phyloP scores from a whole-genome alignment of 2,797 vertebrate species.

The Philypnodon macrostomus region DNA sequence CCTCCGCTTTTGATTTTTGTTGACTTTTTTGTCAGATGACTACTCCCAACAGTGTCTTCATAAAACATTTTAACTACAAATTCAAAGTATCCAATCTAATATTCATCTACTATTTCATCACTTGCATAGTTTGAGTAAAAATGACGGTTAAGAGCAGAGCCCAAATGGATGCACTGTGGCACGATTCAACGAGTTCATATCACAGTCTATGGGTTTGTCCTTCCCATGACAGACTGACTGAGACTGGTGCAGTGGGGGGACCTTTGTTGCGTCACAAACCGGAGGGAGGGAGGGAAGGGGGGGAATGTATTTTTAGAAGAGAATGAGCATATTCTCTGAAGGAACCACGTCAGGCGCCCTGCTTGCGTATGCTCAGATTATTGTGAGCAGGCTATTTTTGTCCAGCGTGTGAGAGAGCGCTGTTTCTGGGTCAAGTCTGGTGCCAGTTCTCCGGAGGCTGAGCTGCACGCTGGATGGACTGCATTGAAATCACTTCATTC shows the following conservation, averaged over 20 bases:
- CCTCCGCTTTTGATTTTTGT: too few species aligned
- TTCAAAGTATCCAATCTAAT: too few species aligned
- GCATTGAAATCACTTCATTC: constrained; percentile 23
- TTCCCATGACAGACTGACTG: constrained; percentile 32
- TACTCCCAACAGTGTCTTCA: too few species aligned
- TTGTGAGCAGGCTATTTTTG: constrained; percentile 75
- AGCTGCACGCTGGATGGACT: constrained; percentile 21
- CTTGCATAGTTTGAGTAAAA: too few species aligned
- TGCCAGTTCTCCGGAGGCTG: constrained; percentile 53
- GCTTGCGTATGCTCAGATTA: constrained; percentile 75
- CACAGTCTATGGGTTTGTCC: too few species aligned
- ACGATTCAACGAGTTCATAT: too few species aligned
- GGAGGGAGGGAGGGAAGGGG: constrained; percentile 47
- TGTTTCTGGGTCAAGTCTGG: constrained; percentile 71
- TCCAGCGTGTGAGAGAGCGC: constrained; percentile 44
- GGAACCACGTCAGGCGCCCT: constrained; percentile 65
- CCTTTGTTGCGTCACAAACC: constrained; percentile 65
- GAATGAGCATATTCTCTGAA: constrained; percentile 72
- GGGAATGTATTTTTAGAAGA: constrained; percentile 70
- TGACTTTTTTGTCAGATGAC: too few species aligned
- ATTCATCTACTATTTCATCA: too few species aligned
- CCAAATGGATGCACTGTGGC: too few species aligned
- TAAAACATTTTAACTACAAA: too few species aligned
- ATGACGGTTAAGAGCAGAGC: too few species aligned
- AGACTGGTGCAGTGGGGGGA: constrained; percentile 36